phyloP scores from a whole-genome alignment of 2,797 vertebrate species.

The Carcharodon carcharias region DNA sequence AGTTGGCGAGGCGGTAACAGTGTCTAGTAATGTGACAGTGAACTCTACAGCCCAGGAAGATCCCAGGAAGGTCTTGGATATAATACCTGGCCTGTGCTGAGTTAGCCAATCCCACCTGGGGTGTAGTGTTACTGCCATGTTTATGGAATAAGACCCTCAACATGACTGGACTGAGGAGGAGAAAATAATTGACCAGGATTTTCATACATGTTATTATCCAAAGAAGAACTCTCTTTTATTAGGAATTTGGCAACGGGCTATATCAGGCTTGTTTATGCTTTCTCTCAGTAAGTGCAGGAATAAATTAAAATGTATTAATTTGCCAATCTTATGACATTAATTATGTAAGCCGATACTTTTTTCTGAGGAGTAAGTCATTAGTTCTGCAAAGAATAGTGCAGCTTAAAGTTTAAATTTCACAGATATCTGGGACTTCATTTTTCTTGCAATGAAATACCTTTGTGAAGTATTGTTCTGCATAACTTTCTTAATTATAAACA shows the following conservation, averaged over 20 bases:
- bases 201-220: not conserved
- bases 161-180: not conserved
- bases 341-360: not conserved
- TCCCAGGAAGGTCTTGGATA: not conserved
- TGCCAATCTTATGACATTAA: not conserved
- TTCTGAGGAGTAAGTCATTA: not conserved
- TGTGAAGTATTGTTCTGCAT: not conserved
- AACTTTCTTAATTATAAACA: not conserved
- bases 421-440: not conserved
- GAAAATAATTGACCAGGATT: not conserved
- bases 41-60: not conserved
- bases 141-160: not conserved
- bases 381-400: not conserved
- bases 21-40: not conserved
- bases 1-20: not conserved
- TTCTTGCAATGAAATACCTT: not conserved
- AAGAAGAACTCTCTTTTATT: not conserved
- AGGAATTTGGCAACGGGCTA: not conserved
- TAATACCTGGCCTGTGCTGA: not conserved
- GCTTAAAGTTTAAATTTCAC: not conserved
- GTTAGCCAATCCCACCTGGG: not conserved
- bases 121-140: not conserved
- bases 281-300: not conserved
- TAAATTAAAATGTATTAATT: slow-evolving; percentile 1
- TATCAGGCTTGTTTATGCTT: not conserved